Conservation (phyloP, 1,140 invertebrate species). For the Lordiphosa clarofinis region DNA sequence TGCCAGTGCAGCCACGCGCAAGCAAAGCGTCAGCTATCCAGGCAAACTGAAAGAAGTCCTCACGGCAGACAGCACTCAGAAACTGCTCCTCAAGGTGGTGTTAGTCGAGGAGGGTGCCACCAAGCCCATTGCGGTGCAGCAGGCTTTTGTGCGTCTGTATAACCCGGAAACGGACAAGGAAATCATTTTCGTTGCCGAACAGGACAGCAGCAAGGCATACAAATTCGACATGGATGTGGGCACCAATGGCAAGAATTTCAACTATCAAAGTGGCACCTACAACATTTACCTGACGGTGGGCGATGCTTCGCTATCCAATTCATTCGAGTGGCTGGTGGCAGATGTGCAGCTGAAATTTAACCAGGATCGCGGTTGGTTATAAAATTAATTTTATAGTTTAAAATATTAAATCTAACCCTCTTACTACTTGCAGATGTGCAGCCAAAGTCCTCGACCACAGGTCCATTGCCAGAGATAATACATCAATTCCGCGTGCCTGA, state of each 20-base stretch:
- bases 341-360: conserved; percentile 88
- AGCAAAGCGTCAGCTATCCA: conserved; percentile 87
- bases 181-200: conserved; percentile 95
- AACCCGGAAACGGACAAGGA: conserved; percentile 86
- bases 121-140: conserved; percentile 89
- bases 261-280: conserved; percentile 88
- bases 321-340: conserved; percentile 92
- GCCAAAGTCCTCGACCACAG: conserved; percentile 57
- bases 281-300: conserved; percentile 92
- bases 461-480: conserved; percentile 91
- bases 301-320: conserved; percentile 93
- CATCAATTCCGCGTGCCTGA: conserved; percentile 97
- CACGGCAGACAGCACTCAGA: conserved; percentile 93
- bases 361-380: conserved; percentile 54
- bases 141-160: conserved; percentile 93
- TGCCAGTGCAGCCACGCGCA: conserved; percentile 89
- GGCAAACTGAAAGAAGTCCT: conserved; percentile 85
- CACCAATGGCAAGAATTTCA: conserved; percentile 89
- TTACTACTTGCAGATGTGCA: conserved; percentile 56
- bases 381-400: conserved; percentile 6
- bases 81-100: conserved; percentile 90
- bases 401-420: neutral
- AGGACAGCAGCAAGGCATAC: conserved; percentile 90
- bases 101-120: conserved; percentile 85
- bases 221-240: conserved; percentile 94